These are phyloP conservation scores for Octopus bimaculoides DNA, from an alignment of 1,140 invertebrate genomes.

Conservation along the genomic window DNA sequence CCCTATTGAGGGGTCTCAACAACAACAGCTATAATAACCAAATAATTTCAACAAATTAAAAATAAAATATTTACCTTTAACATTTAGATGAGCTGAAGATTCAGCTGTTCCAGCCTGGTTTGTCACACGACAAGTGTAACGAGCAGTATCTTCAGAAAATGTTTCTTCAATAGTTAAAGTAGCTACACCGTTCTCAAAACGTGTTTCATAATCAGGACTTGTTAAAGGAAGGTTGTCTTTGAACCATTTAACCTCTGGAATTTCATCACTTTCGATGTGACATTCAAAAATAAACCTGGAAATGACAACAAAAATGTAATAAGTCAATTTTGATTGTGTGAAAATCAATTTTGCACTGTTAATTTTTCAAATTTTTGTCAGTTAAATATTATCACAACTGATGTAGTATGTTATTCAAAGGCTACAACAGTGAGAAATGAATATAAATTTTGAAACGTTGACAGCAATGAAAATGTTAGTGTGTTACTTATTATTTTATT, in stretches of 20 bases:
- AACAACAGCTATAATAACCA: conserved; percentile 8
- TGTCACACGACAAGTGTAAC: conserved; percentile 71
- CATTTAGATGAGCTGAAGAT: conserved; percentile 71
- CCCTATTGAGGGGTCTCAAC: too few relatives aligned
- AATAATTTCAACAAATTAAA: not conserved
- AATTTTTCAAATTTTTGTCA: too few relatives aligned
- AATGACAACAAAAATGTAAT: not conserved
- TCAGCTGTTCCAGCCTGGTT: conserved; percentile 71
- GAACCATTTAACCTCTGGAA: conserved; percentile 76
- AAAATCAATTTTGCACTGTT: too few relatives aligned
- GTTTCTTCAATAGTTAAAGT: conserved; percentile 76
- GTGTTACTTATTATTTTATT: too few relatives aligned
- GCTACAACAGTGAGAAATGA: too few relatives aligned
- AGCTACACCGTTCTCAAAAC: conserved; percentile 53
- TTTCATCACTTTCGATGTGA: conserved; percentile 60
- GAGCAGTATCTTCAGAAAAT: conserved; percentile 78
- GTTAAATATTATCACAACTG: too few relatives aligned
- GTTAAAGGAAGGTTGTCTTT: conserved; percentile 81
- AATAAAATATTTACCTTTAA: conserved; percentile 64
- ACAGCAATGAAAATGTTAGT: too few relatives aligned
- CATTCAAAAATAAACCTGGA: conserved; percentile 70
- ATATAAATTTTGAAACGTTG: too few relatives aligned
- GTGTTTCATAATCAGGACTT: conserved; percentile 69
- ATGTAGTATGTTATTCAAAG: too few relatives aligned
- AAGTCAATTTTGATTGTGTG: too few relatives aligned